phyloP scores from a whole-genome alignment of 2,113 vertebrate genomes.

The Python bivittatus region DNA sequence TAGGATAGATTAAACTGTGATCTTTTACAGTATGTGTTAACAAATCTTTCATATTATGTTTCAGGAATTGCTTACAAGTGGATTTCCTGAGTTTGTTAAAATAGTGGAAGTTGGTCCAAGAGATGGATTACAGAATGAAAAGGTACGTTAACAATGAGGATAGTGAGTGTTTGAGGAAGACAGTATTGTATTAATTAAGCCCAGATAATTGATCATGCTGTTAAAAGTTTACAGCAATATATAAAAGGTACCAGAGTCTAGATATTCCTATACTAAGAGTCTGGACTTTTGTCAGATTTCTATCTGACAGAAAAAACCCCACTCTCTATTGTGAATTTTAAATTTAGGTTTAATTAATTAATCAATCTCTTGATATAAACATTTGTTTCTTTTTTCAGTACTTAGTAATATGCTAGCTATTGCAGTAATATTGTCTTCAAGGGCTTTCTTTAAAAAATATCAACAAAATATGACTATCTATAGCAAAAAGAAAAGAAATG shows the following conservation, averaged over 20 bases:
- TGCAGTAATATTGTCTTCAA: neutral
- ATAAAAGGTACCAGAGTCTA: neutral
- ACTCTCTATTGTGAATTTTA: neutral
- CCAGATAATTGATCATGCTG: neutral
- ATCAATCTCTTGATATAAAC: neutral
- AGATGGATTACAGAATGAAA: constrained; percentile 96
- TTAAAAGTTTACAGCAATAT: neutral
- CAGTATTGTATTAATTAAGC: neutral
- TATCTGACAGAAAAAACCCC: too few relatives aligned
- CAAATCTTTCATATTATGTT: constrained; percentile 52
- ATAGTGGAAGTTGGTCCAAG: constrained; percentile 95
- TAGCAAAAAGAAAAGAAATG: neutral
- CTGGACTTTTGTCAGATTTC: too few relatives aligned
- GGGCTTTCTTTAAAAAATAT: neutral
- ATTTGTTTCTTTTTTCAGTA: neutral
- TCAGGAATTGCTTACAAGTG: constrained; percentile 74
- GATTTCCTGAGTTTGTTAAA: constrained; percentile 87
- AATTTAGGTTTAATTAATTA: neutral
- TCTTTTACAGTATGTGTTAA: constrained; percentile 39
- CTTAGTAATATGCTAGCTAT: neutral
- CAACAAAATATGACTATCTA: neutral
- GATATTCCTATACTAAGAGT: too few relatives aligned
- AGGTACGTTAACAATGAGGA: constrained; percentile 73
- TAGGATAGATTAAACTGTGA: neutral
- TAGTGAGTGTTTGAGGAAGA: neutral